A percentile compares a stretch with the other conserved stretches of the same genome.
Conservation (phyloP, 2,888 invertebrate genomes). For the Seira musarum region DNA sequence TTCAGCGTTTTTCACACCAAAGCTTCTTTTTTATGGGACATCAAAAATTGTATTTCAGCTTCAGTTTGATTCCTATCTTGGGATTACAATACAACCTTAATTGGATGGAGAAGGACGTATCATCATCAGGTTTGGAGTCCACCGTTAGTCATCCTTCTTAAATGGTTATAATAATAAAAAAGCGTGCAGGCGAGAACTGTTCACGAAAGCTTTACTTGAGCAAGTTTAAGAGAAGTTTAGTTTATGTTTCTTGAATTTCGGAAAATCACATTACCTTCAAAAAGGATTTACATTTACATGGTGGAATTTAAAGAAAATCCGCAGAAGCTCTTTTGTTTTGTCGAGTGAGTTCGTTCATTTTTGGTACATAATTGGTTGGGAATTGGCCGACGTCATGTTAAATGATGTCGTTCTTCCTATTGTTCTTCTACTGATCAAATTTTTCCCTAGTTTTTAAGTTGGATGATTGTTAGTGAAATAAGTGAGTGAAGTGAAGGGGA, state of each 20-base stretch:
- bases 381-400: neutral
- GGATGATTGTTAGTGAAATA: neutral
- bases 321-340: neutral
- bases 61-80: neutral
- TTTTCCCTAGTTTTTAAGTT: slow-evolving; percentile 9
- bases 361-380: neutral
- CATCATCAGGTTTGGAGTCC: slow-evolving; percentile 17
- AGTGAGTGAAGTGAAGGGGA: slow-evolving; percentile 13
- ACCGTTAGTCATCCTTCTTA: neutral
- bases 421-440: neutral
- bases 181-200: too few relatives aligned
- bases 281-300: too few relatives aligned
- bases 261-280: neutral
- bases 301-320: too few relatives aligned
- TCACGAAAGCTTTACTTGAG: too few relatives aligned
- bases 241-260: neutral
- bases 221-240: too few relatives aligned
- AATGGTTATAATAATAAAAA: too few relatives aligned
- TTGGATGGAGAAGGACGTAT: slow-evolving; percentile 6
- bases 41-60: neutral
- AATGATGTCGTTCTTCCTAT: slow-evolving; percentile 1
- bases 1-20: neutral
- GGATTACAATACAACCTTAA: slow-evolving; percentile 9
- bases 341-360: neutral
- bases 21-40: neutral